Evolutionary conservation across 2,797 vertebrate species (phyloP).

Genomic region (Sarcoramphus papa): DNA sequence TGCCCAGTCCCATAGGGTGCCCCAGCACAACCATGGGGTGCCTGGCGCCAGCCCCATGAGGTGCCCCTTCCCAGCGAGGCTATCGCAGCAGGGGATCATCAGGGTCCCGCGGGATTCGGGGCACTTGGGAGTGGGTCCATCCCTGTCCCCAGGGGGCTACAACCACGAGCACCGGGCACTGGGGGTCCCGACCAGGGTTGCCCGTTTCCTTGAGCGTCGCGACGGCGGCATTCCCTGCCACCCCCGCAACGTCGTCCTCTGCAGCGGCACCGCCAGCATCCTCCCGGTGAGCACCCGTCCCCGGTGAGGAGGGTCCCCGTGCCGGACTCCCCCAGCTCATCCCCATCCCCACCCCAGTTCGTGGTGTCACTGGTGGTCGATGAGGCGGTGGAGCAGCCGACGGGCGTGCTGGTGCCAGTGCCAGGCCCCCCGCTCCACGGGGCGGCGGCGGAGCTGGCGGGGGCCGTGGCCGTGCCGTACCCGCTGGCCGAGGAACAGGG

Average conservation of each 20-base stretch:
- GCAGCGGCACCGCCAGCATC: not conserved
- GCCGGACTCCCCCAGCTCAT: not conserved
- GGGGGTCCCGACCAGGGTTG: not conserved
- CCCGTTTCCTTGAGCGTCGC: not conserved
- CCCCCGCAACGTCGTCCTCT: not conserved
- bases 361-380: slow-evolving; percentile 74
- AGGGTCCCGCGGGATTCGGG: no score
- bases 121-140: no score
- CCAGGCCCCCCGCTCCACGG: slow-evolving; percentile 87
- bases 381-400: slow-evolving; percentile 73
- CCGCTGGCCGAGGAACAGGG: slow-evolving; percentile 83
- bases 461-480: slow-evolving; percentile 80
- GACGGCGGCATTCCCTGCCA: not conserved
- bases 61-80: not conserved
- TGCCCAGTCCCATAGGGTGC: no score
- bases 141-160: not conserved
- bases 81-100: not conserved
- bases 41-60: not conserved
- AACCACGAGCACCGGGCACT: not conserved
- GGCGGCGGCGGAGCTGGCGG: slow-evolving; percentile 76
- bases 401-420: slow-evolving; percentile 86
- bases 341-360: not conserved
- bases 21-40: not conserved
- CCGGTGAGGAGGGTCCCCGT: not conserved
- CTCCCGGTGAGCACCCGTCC: not conserved